These are phyloP conservation scores for Dipodomys stephensi DNA, from an alignment of 2,113 vertebrate genomes.

Conservation along the genomic window DNA sequence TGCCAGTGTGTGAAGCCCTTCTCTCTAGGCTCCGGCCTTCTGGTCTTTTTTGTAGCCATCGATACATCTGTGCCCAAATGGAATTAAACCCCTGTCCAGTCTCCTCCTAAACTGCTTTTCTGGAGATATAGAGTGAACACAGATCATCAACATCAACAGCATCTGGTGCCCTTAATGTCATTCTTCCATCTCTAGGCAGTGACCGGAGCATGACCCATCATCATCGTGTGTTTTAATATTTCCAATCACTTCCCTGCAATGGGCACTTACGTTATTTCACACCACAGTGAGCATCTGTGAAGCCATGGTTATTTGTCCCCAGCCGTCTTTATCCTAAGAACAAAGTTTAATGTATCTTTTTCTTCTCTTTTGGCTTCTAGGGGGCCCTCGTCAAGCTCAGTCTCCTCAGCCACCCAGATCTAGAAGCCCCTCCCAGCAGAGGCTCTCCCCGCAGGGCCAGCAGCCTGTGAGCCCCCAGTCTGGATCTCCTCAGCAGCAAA, in stretches of 20 bases:
- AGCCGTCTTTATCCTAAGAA: not conserved
- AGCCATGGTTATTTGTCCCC: not conserved
- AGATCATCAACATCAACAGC: too few relatives aligned
- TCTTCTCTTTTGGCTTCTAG: slow-evolving; percentile 79
- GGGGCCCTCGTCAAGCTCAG: slow-evolving; percentile 90
- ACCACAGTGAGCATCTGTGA: not conserved
- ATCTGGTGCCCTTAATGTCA: too few relatives aligned
- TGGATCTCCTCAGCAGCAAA: slow-evolving; percentile 92
- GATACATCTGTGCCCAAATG: not conserved
- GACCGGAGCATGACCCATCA: too few relatives aligned
- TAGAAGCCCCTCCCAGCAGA: slow-evolving; percentile 85
- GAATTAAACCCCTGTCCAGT: not conserved
- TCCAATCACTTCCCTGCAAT: too few relatives aligned
- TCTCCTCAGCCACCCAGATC: slow-evolving; percentile 84
- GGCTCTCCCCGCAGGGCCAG: slow-evolving; percentile 89
- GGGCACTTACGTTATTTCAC: too few relatives aligned
- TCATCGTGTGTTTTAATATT: too few relatives aligned
- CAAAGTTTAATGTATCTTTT: not conserved
- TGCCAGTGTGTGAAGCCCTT: not conserved
- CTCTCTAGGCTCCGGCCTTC: too few relatives aligned
- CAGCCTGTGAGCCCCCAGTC: slow-evolving; percentile 89
- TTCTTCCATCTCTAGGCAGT: too few relatives aligned
- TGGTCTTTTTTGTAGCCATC: not conserved
- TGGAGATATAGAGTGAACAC: too few relatives aligned
- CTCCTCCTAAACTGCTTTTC: too few relatives aligned